Evolutionary conservation across 2,888 invertebrate species (phyloP), one percentile per base, ranked within the genome.

Genomic region (Mythimna impura): DNA sequence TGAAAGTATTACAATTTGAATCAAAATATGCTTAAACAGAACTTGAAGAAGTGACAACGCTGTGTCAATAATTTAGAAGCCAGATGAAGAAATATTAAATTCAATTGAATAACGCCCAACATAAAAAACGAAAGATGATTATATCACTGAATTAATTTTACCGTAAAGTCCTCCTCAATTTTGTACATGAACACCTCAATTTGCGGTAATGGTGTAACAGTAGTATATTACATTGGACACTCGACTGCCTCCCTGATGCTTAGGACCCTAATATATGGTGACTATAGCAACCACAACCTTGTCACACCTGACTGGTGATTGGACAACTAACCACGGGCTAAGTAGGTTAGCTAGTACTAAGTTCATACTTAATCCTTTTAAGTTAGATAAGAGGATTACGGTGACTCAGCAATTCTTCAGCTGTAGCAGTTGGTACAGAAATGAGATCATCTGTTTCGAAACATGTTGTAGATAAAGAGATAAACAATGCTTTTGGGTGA

Each of bases 201-300:
- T 36, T 78, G 84, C 55, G 78, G 81, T 81, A 62, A 69, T 68
- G 50, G 66, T 83, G 82, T 85, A 80, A 84, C 82, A 82, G 86
- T 85, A 82, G 86, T 81, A 83, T 40, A 58, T 73, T 60, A 78
- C 75, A 78, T 70, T 69, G 67, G 65, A 69, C 71, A 82, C 76
- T 72, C 74, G 87, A 87, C 70, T 92, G 92, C 84, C 61, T 83
- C 71, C 57, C 64, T 93, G 95, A 95, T 84, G 78, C 86, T 81
- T 80, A 70, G 86, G 91, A 89, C 93, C 91, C 89, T 94, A 95
- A 96, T 94, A 87, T 72, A 80, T 72, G 63, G 36, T 78, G 94
- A 93, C 85, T 78, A 73, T 78, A 64, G 71, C 68, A 81, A 91
- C 94, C 95, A 86, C 96, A 95, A 90, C 94, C 95, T 95, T 94